Evolutionary conservation across 2,113 vertebrate genomes (phyloP), one percentile per base, ranked within the genome.

Genomic region (Peromyscus leucopus): DNA sequence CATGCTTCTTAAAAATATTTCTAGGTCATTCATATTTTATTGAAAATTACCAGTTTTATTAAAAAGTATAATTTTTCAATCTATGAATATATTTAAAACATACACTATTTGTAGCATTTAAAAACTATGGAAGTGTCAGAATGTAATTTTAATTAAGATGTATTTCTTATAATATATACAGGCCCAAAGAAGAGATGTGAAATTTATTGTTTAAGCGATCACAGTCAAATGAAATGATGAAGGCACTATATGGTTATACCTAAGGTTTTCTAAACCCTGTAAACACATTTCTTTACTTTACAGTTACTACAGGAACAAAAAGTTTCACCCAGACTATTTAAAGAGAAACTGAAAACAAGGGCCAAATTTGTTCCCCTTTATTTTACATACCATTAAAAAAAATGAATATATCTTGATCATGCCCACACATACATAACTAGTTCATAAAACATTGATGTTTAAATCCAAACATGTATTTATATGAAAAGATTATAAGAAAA

Each of bases 111-210:
- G 59, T 55, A 76, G n/a, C 13, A 92, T 87, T 90, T 51, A 84
- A 96, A 93, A 91, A 90, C 33, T 4, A 87, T 57, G 85, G 0
- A 69, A 31, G 1, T 59, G 1, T 72, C 7, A 89, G 63, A 90
- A 96, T 90, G 69, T 36, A 93, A 95, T 85, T 59, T 19, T 21
- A 95, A 69, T 74, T 79, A 79, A 96, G 5, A 89, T 86, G 65
- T 1, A 79, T 67, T 86, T 95, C 3, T 91, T 85, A 93, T 63
- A 86, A 82, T 82, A 42, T 39, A 90, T 26, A 71, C 65, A 94
- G 42, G 74, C 1, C 55, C 83, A 89, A 63, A 57, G 26, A 28
- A 92, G 39, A 65, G 17, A 89, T 17, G n/a, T 93, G 10, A 91
- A 78, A 83, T 89, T 48, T 16, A 5, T 1, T 83, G 36, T 59